These are phyloP conservation scores for Corvus hawaiiensis DNA, from an alignment of 2,113 vertebrate genomes.

Conservation along the genomic window DNA sequence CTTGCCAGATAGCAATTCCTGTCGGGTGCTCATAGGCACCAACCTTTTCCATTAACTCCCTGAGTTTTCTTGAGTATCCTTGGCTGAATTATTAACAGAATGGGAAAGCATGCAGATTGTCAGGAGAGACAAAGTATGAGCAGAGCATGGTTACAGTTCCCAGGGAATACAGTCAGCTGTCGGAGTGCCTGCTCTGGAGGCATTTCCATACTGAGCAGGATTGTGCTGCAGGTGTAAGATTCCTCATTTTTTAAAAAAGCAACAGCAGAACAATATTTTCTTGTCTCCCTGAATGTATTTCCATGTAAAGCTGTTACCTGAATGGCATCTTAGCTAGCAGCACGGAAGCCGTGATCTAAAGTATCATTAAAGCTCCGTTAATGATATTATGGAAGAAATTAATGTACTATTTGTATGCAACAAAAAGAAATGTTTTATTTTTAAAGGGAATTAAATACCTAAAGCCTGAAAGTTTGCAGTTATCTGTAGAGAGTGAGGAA, in stretches of 20 bases:
- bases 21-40: not conserved
- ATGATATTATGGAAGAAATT: slow-evolving; percentile 17
- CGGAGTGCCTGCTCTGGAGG: not conserved
- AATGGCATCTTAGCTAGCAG: slow-evolving; percentile 53
- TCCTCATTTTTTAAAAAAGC: not conserved
- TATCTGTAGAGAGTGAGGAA: not conserved
- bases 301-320: slow-evolving; percentile 59
- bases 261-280: slow-evolving; percentile 26
- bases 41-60: slow-evolving; percentile 28
- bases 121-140: not conserved
- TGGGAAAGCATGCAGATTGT: slow-evolving; percentile 4
- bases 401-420: slow-evolving; percentile 28
- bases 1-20: slow-evolving; percentile 35
- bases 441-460: not conserved
- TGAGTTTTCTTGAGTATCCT: slow-evolving; percentile 14
- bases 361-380: slow-evolving; percentile 36
- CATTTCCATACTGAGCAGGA: slow-evolving; percentile 5
- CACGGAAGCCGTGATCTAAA: slow-evolving; percentile 14
- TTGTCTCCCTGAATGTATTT: slow-evolving; percentile 47
- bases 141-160: not conserved
- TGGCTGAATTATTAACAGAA: slow-evolving; percentile 53
- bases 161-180: not conserved
- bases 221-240: slow-evolving; percentile 66
- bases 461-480: slow-evolving; percentile 2
- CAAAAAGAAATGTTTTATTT: not conserved